phyloP scores from a whole-genome alignment of 2,888 invertebrate genomes.

The Ramazzottius varieornatus region DNA sequence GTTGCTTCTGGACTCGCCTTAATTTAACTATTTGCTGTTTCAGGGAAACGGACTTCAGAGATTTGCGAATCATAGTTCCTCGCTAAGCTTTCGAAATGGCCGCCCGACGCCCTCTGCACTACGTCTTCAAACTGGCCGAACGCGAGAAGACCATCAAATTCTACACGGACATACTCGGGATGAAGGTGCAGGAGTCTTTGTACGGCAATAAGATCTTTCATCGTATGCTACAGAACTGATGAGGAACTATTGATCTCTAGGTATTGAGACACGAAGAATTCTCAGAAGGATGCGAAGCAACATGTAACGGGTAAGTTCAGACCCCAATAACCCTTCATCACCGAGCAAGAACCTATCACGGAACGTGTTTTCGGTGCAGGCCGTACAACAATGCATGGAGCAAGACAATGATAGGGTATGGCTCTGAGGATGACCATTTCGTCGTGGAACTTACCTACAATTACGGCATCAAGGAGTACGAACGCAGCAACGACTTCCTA shows the following conservation, averaged over 20 bases:
- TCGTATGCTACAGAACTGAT: neutral
- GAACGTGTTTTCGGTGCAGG: constrained; percentile 30
- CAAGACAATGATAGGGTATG: constrained; percentile 96
- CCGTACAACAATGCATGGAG: constrained; percentile 94
- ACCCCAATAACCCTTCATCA: neutral
- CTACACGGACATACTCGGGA: constrained; percentile 64
- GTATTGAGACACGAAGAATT: constrained; percentile 89
- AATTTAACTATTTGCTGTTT: too few species aligned
- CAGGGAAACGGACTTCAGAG: too few species aligned
- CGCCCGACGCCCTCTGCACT: constrained; percentile 60
- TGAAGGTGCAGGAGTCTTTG: constrained; percentile 42
- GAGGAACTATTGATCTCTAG: constrained; percentile 24
- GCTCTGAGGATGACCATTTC: constrained; percentile 74
- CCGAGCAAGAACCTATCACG: too few species aligned
- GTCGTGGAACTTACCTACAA: constrained; percentile 91
- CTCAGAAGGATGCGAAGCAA: constrained; percentile 76
- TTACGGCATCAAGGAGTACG: constrained; percentile 64
- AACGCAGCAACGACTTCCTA: constrained; percentile 66
- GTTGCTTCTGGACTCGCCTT: too few species aligned
- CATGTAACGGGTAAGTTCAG: constrained; percentile 64
- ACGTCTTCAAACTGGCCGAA: constrained; percentile 81
- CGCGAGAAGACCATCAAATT: constrained; percentile 57
- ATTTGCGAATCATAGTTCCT: too few species aligned
- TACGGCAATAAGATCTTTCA: constrained; percentile 1
- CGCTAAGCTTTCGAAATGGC: neutral